phyloP scores from a whole-genome alignment of 2,888 invertebrate species.

The Metellina segmentata region DNA sequence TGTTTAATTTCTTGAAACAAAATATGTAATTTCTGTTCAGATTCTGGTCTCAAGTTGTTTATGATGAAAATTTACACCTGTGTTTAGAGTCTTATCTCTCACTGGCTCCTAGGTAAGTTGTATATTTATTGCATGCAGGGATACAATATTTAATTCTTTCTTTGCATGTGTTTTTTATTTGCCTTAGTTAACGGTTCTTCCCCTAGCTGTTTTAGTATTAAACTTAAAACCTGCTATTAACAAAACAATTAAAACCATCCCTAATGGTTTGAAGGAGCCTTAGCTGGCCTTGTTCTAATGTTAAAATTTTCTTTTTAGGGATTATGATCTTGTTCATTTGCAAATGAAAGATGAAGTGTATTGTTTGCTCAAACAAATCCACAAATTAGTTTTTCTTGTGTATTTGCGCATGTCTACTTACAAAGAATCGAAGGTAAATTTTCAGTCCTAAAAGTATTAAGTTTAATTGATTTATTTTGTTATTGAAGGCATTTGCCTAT shows the following conservation, averaged over 20 bases:
- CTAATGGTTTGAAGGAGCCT: too few relatives aligned
- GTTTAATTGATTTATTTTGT: neutral
- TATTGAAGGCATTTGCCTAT: too few relatives aligned
- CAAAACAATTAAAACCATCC: too few relatives aligned
- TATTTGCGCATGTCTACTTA: constrained; percentile 89
- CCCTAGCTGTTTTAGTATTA: too few relatives aligned
- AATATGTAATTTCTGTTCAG: constrained; percentile 65
- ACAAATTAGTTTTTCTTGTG: constrained; percentile 85
- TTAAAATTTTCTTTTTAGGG: constrained; percentile 34
- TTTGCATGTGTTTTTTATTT: too few relatives aligned
- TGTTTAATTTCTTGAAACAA: neutral
- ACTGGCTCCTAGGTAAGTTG: constrained; percentile 83
- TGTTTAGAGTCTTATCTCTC: constrained; percentile 88
- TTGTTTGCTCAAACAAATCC: constrained; percentile 84
- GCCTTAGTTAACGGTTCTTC: too few relatives aligned
- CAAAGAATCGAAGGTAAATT: constrained; percentile 87
- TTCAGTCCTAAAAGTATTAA: neutral
- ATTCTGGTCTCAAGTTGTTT: constrained; percentile 84
- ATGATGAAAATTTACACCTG: constrained; percentile 85
- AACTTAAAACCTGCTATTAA: too few relatives aligned
- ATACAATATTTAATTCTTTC: too few relatives aligned
- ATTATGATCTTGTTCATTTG: constrained; percentile 57
- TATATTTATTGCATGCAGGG: neutral
- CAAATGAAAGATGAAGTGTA: constrained; percentile 82
- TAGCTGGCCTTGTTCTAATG: neutral